Evolutionary conservation across 2,113 vertebrate genomes (phyloP), one percentile per base, ranked within the genome.

Genomic region (Patagioenas fasciata): DNA sequence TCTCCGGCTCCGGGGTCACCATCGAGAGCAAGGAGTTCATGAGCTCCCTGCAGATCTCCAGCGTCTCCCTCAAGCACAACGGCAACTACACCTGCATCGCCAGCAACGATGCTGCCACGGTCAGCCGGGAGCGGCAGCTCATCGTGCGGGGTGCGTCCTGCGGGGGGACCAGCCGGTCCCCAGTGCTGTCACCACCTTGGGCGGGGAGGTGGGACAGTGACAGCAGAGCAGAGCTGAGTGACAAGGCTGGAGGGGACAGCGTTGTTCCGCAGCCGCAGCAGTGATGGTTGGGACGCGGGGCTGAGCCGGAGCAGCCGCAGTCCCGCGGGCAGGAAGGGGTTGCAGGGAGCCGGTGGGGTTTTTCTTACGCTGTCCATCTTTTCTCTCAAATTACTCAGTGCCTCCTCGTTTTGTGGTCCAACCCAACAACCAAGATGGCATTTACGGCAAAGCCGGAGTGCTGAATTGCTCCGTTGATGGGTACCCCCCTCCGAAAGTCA

Each of bases 1-100:
- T 99, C 86, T 98, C 99, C 0, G 98, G 98, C 70, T 99, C 99
- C 0, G 99, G 99, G 5, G 98, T 99, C 98, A 99, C 99, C 96
- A 99, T 99, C 5, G 99, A 99, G 98, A 99, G 99, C 88, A 99
- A 99, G 96, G 99, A 99, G 91, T 99, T 99, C 98, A 99, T 99
- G 99, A 99, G 99, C 96, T 99, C 99, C 81, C 98, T 99, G 95
- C 99, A 99, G 98, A 99, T 99, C 96, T 99, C 99, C 96, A 99
- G 99, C 3, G 99, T 99, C 77, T 99, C 99, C 34, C 99, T 99
- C 77, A 99, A 99, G 95, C 99, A 99, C 98, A 99, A 99, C 0
- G 99, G 99, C 95, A 99, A 99, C 98, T 99, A 99, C 97, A 99
- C 99, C 4, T 99, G 99, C 97, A 99, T 99, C 6, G 99, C 99